A percentile compares a stretch with the other conserved stretches of the same genome.
These are phyloP conservation scores for Cheilosia variabilis DNA, from an alignment of 2,888 invertebrate genomes.

Conservation along the genomic window DNA sequence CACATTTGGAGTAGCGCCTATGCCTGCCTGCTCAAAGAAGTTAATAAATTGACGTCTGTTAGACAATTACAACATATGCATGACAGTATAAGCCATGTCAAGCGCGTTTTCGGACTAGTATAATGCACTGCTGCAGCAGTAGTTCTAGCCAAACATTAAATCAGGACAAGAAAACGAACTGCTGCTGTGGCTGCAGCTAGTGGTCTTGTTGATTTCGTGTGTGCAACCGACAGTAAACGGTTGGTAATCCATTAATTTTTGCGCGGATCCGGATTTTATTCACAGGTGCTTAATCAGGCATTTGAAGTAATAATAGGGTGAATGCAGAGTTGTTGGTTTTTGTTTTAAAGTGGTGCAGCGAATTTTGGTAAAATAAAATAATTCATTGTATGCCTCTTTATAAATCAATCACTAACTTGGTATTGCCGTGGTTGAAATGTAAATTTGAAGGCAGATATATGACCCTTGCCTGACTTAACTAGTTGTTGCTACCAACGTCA, in stretches of 20 bases:
- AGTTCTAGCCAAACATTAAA: constrained; percentile 49
- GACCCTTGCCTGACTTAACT: too few relatives aligned
- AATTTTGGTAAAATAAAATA: too few relatives aligned
- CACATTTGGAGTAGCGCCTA: constrained; percentile 33
- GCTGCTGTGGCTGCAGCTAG: constrained; percentile 2
- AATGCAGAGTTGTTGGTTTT: background rate
- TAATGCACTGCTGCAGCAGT: constrained; percentile 36
- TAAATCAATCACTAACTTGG: too few relatives aligned
- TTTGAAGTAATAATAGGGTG: constrained; percentile 31
- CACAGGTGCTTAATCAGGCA: constrained; percentile 47
- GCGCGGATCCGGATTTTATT: constrained; percentile 18
- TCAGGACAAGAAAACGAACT: constrained; percentile 36
- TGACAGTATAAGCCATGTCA: constrained; percentile 21
- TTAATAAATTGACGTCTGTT: constrained; percentile 48
- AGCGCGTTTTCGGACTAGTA: constrained; percentile 46
- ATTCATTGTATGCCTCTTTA: too few relatives aligned
- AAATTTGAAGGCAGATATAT: too few relatives aligned
- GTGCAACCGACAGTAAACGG: constrained; percentile 10
- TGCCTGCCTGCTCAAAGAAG: constrained; percentile 11
- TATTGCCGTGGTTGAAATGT: too few relatives aligned
- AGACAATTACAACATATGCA: constrained; percentile 43
- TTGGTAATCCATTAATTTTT: constrained; percentile 33
- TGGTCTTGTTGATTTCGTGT: constrained; percentile 6
- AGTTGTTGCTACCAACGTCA: too few relatives aligned
- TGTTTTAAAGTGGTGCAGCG: too few relatives aligned